Evolutionary conservation across 2,113 vertebrate genomes (phyloP).

Genomic region (Coryphaenoides rupestris): DNA sequence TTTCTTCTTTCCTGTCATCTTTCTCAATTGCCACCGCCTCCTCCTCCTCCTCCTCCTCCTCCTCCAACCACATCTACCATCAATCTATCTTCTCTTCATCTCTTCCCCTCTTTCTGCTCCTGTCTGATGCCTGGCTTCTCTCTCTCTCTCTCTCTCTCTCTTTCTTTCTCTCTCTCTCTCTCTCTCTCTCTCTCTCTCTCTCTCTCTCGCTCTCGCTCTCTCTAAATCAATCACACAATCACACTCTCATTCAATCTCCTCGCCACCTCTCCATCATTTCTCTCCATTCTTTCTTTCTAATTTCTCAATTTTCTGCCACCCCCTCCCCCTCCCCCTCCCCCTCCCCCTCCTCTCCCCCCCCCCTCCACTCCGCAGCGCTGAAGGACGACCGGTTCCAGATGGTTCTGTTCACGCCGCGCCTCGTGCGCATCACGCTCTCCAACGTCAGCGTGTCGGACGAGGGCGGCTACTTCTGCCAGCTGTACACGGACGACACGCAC

Average conservation of each 20-base stretch:
- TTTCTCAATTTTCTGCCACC: neutral
- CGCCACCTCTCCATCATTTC: too few species aligned
- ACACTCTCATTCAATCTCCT: too few species aligned
- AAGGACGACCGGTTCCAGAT: conserved; percentile 91
- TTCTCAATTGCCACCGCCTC: neutral
- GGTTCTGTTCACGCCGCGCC: conserved; percentile 79
- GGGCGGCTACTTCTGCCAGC: conserved; percentile 91
- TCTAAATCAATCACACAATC: too few species aligned
- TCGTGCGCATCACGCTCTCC: conserved; percentile 81
- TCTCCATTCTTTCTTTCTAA: neutral
- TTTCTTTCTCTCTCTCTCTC: too few species aligned
- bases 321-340: neutral
- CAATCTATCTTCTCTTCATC: too few species aligned
- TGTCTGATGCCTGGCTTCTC: too few species aligned
- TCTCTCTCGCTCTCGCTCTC: too few species aligned
- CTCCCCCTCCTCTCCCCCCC: neutral
- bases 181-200: too few species aligned
- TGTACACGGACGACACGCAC: conserved; percentile 87
- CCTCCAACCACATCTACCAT: neutral
- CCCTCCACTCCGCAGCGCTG: conserved; percentile 59
- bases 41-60: neutral
- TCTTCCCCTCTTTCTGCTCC: too few species aligned
- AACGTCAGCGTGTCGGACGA: conserved; percentile 86
- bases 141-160: neutral
- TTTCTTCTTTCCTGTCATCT: neutral